These are phyloP conservation scores for Arrhopalites spinosus DNA, from an alignment of 2,888 invertebrate species.

Conservation along the genomic window DNA sequence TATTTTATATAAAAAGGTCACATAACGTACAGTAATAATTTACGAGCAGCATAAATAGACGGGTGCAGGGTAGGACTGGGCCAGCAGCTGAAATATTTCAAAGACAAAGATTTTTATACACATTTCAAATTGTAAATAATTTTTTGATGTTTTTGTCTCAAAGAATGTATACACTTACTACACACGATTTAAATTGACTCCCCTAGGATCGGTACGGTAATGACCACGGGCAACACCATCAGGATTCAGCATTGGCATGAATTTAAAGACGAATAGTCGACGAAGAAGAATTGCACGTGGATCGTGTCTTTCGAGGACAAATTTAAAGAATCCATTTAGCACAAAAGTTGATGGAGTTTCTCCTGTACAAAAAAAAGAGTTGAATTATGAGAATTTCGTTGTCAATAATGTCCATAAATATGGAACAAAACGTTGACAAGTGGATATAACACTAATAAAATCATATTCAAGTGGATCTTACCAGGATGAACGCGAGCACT, in stretches of 20 bases:
- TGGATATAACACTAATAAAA: no score
- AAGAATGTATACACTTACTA: slow-evolving; percentile 64
- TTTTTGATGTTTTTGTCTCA: no score
- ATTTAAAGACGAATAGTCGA: slow-evolving; percentile 80
- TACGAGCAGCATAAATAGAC: slow-evolving; percentile 81
- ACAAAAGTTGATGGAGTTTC: slow-evolving; percentile 91
- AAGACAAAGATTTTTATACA: no score
- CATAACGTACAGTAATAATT: slow-evolving; percentile 65
- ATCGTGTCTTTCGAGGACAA: slow-evolving; percentile 75
- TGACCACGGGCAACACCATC: slow-evolving; percentile 87
- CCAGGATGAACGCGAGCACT: slow-evolving; percentile 91
- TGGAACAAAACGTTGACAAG: no score
- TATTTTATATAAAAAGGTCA: no score
- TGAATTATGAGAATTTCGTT: no score
- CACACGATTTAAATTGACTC: slow-evolving; percentile 85
- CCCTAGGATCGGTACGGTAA: slow-evolving; percentile 83
- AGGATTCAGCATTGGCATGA: slow-evolving; percentile 89
- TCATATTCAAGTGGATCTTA: no score
- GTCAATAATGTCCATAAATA: no score
- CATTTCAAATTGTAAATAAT: no score
- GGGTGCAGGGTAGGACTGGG: slow-evolving; percentile 77
- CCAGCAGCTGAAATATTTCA: slow-evolving; percentile 57
- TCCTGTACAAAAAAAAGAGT: no score
- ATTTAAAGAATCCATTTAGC: slow-evolving; percentile 83
- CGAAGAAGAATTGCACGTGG: slow-evolving; percentile 74